Conservation (phyloP, 2,888 invertebrate genomes). For the Rotaria socialis region DNA sequence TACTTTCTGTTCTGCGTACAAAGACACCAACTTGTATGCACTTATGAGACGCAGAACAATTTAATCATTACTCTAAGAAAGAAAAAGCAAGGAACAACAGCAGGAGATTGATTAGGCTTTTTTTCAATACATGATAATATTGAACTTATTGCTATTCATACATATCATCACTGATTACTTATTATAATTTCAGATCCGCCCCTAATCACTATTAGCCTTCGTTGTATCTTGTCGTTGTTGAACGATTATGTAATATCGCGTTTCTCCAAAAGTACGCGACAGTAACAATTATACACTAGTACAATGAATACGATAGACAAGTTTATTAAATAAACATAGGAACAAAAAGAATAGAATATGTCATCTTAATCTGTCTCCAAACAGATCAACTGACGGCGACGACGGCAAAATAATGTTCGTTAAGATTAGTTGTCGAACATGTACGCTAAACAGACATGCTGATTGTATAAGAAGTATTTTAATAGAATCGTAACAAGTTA, state of each 20-base stretch:
- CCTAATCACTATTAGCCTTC: background rate
- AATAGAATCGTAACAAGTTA: background rate
- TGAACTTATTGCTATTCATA: background rate
- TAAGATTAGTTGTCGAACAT: background rate
- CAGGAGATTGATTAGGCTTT: background rate
- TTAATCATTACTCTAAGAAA: background rate
- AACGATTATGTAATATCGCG: background rate
- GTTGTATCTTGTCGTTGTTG: background rate
- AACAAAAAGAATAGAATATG: background rate
- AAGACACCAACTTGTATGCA: background rate
- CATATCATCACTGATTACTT: background rate
- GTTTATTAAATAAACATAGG: conserved; percentile 21
- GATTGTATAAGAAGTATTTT: background rate
- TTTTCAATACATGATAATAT: background rate
- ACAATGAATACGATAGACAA: background rate
- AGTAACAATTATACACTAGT: background rate
- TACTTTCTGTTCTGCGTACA: background rate
- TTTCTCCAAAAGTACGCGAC: background rate
- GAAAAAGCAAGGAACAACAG: background rate
- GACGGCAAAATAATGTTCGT: background rate
- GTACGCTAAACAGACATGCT: background rate
- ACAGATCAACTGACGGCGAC: conserved; percentile 2
- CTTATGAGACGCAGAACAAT: background rate
- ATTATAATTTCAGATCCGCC: background rate
- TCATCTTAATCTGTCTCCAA: conserved; percentile 8